phyloP scores from a whole-genome alignment of 2,888 invertebrate species.

The Caenorhabditis afra region DNA sequence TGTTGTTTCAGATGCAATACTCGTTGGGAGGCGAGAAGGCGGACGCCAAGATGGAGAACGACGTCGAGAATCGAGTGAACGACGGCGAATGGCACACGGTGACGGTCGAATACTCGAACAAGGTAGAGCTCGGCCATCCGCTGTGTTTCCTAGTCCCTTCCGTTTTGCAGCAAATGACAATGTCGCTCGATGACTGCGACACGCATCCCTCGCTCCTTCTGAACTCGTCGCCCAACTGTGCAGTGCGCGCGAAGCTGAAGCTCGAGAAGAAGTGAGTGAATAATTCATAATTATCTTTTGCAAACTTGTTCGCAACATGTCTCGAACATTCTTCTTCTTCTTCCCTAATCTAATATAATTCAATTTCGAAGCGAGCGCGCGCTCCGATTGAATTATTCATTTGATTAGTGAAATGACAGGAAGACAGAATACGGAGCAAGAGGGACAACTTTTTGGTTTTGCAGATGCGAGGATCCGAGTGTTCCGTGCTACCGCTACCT shows the following conservation, averaged over 20 bases:
- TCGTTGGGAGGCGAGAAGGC: conserved; percentile 68
- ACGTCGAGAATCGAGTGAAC: conserved; percentile 73
- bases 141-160: background rate
- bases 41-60: conserved; percentile 70
- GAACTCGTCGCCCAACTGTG: conserved; percentile 67
- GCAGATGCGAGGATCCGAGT: conserved; percentile 61
- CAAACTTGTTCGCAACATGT: conserved; percentile 32
- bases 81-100: conserved; percentile 79
- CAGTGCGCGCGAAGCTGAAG: conserved; percentile 67
- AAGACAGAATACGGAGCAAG: background rate
- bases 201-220: conserved; percentile 62
- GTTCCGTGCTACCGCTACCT: conserved; percentile 78
- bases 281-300: conserved; percentile 44
- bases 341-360: conserved; percentile 38
- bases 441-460: background rate
- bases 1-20: conserved; percentile 60
- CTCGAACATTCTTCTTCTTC: conserved; percentile 7
- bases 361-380: conserved; percentile 29
- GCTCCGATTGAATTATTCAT: conserved; percentile 56
- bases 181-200: conserved; percentile 75
- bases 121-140: conserved; percentile 54
- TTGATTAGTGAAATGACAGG: conserved; percentile 42
- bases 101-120: conserved; percentile 69
- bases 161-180: conserved; percentile 68
- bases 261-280: conserved; percentile 72